A percentile compares a stretch with the other conserved stretches of the same genome.
Evolutionary conservation across 1,140 invertebrate species (phyloP).

Genomic region (Acromyrmex charruanus): DNA sequence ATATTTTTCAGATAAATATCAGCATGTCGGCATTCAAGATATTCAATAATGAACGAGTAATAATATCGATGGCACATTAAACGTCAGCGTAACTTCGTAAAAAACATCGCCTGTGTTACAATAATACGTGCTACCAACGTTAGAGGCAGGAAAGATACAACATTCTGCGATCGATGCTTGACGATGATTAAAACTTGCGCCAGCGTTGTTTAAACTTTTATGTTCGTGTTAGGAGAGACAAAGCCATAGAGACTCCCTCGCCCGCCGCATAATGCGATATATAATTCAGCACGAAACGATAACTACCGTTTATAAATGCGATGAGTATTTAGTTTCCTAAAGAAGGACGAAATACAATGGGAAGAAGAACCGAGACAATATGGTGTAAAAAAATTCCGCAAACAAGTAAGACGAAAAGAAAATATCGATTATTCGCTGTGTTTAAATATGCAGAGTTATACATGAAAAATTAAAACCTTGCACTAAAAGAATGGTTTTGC

Average conservation of each 20-base stretch:
- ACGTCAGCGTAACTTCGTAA: background rate
- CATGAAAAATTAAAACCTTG: too few relatives aligned
- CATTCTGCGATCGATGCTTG: constrained; percentile 33
- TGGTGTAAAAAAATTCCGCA: background rate
- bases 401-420: background rate
- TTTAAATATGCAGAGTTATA: background rate
- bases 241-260: background rate
- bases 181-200: constrained; percentile 41
- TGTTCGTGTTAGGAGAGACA: background rate
- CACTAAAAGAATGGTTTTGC: too few relatives aligned
- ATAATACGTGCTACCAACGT: background rate
- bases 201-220: constrained; percentile 48
- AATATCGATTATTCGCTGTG: background rate
- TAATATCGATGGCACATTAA: background rate
- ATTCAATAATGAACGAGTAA: background rate
- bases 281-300: constrained; percentile 32
- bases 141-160: constrained; percentile 9
- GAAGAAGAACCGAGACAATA: background rate
- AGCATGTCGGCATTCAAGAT: too few relatives aligned
- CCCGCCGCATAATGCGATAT: constrained; percentile 7
- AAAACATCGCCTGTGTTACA: background rate
- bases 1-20: background rate
- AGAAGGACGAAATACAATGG: background rate
- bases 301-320: background rate
- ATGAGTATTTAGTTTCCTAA: background rate